Evolutionary conservation across 2,888 invertebrate species (phyloP).

Genomic region (Lordiphosa andalusiaca): DNA sequence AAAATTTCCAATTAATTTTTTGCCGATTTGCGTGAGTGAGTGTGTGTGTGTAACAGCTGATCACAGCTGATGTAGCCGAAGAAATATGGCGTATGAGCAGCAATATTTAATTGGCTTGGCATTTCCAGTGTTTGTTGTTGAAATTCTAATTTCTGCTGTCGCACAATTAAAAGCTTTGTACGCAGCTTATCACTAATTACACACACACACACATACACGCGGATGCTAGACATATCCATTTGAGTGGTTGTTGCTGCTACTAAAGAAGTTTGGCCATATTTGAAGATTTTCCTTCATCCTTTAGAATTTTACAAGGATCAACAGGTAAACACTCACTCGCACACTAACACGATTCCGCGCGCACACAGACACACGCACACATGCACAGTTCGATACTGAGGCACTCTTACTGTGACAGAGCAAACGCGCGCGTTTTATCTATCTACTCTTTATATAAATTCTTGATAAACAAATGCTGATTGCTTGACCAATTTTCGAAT

Average conservation of each 20-base stretch:
- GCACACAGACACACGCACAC: no score
- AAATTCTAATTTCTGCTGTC: constrained; percentile 43
- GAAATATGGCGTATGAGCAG: neutral
- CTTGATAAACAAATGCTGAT: no score
- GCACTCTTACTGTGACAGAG: no score
- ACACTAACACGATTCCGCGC: no score
- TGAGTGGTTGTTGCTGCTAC: neutral
- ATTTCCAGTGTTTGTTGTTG: constrained; percentile 15
- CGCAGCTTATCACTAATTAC: constrained; percentile 52
- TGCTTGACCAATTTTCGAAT: no score
- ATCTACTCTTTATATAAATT: no score
- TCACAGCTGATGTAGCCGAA: constrained; percentile 40
- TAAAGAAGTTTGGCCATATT: no score
- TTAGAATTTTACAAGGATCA: no score
- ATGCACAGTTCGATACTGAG: no score
- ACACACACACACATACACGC: constrained; percentile 7
- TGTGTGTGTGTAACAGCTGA: constrained; percentile 57
- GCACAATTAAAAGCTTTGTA: constrained; percentile 45
- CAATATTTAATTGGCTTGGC: constrained; percentile 6
- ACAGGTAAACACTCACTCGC: no score
- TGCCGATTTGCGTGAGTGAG: constrained; percentile 14
- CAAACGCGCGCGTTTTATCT: no score
- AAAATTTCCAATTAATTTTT: constrained; percentile 59
- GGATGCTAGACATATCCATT: neutral
- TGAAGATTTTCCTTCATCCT: no score